These are phyloP conservation scores for Tenrec ecaudatus DNA, from an alignment of 2,113 vertebrate genomes.

Conservation along the genomic window DNA sequence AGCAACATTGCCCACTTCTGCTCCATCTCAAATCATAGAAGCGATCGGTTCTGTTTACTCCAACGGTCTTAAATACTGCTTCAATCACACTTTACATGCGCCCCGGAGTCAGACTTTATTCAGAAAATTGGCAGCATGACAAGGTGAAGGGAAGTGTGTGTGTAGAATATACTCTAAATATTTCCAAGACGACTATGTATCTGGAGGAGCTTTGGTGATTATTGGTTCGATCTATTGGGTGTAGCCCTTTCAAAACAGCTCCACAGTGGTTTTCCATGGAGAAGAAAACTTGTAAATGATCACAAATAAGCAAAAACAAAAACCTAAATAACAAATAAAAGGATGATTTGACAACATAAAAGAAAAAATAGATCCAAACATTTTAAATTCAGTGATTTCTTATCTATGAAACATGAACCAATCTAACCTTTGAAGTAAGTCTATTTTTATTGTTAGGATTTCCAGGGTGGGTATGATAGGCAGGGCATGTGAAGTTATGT, in stretches of 20 bases:
- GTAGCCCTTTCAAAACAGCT: not conserved
- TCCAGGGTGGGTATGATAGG: not conserved
- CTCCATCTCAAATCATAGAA: not conserved
- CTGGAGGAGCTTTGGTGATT: not conserved
- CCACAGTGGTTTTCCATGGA: not conserved
- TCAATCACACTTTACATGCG: not conserved
- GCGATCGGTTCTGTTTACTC: not conserved
- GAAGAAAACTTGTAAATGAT: not conserved
- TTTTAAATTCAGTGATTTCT: slow-evolving; percentile 48
- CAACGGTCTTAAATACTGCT: not conserved
- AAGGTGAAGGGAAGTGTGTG: not conserved
- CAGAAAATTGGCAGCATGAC: slow-evolving; percentile 11
- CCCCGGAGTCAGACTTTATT: not conserved
- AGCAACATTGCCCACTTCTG: not conserved
- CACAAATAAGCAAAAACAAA: not conserved
- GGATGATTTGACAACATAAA: not conserved
- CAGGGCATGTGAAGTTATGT: not conserved
- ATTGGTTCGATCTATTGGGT: slow-evolving; percentile 9
- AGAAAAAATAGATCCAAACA: slow-evolving; percentile 41
- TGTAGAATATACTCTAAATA: not conserved
- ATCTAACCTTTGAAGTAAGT: not conserved
- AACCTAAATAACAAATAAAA: not conserved
- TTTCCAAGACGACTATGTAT: slow-evolving; percentile 14
- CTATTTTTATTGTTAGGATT: slow-evolving; percentile 54
- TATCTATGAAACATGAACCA: not conserved